Conservation (phyloP, 1,140 invertebrate genomes). For the Yoshiicerus persimilis region DNA sequence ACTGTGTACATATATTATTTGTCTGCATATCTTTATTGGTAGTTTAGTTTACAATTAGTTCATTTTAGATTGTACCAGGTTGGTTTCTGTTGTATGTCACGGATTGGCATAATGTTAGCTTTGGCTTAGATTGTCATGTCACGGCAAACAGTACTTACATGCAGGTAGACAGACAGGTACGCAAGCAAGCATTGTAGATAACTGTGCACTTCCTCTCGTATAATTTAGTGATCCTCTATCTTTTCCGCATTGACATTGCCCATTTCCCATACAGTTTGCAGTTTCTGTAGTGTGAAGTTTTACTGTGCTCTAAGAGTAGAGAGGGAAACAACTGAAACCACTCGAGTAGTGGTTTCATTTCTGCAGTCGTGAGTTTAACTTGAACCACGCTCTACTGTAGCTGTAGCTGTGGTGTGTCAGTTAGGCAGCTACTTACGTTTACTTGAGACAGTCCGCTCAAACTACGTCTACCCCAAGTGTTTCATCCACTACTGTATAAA, state of each 20-base stretch:
- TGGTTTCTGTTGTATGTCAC: background rate
- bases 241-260: background rate
- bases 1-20: background rate
- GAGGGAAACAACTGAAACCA: background rate
- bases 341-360: background rate
- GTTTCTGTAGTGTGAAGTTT: background rate
- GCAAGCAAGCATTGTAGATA: background rate
- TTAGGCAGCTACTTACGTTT: too few species aligned
- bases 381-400: background rate
- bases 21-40: background rate
- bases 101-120: background rate
- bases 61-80: background rate
- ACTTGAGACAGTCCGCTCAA: too few species aligned
- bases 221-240: background rate
- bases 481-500: background rate
- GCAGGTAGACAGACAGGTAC: background rate
- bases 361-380: background rate
- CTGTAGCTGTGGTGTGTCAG: background rate
- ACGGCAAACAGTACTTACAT: background rate
- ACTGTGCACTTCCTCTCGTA: background rate
- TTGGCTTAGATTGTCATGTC: background rate
- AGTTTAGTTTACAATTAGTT: background rate
- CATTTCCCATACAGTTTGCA: background rate
- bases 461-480: background rate
- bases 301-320: background rate